Evolutionary conservation across 2,113 vertebrate genomes (phyloP), one percentile per base, ranked within the genome.

Genomic region (Sigmodon hispidus): DNA sequence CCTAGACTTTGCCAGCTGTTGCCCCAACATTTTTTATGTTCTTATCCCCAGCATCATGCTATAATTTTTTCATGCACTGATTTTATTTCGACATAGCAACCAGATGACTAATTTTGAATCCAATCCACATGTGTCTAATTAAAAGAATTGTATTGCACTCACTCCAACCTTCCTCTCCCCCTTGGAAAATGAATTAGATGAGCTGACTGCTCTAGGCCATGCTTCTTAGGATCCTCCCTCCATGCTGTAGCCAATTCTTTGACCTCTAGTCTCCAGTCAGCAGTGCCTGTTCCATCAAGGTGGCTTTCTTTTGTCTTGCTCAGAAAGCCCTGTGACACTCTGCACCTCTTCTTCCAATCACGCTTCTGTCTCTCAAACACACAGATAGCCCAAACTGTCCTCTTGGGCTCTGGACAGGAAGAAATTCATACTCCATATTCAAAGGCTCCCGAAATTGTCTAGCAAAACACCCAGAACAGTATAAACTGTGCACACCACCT

Each of bases 101-200:
- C 73, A 69, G 85, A 89, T 10, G 79, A 57, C 91, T 72, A 34
- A 61, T 86, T 93, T 67, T 55, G 72, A 86, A 67, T 76, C 77
- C 50, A 61, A 67, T 48, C 86, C 63, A 73, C 0, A 0, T 55
- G 75, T 85, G 16, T 70, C 88, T 45, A 89, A 81, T 67, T 36
- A 76, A 83, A 75, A 59, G 7, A 92, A 79, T 22, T 65, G 29
- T 69, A 7, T 3, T 5, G 21, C 8, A 1, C 7, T 36, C 4
- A 3, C 1, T 4, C 0, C 36, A 29, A 22, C 65, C n/a, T 26
- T 7, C 26, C 1, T 21, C 65, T 5, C 12, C 43, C 40, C 4
- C n/a, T 43, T 36, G 31, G 63, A 75, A 72, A 63, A 15, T 11
- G 21, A 4, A 5, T n/a, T 69, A 83, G 72, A 17, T 4, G 7